These are phyloP conservation scores for Athalia circularis DNA, from an alignment of 2,888 invertebrate species.

Conservation along the genomic window DNA sequence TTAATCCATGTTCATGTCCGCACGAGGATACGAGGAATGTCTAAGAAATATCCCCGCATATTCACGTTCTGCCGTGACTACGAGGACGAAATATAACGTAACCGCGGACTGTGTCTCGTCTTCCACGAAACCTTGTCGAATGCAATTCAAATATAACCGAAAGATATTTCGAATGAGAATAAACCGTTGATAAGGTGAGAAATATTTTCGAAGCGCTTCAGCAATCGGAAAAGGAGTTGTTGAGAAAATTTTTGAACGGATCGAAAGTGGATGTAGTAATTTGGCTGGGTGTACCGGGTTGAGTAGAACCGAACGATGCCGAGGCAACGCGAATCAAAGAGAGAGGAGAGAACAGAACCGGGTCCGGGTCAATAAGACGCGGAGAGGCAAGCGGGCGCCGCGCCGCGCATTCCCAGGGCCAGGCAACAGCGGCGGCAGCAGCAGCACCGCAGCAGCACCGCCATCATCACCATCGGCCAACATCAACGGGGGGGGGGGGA, in stretches of 20 bases:
- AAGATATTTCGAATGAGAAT: not conserved
- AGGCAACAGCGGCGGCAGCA: conserved; percentile 60
- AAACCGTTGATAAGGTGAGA: not conserved
- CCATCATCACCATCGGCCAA: conserved; percentile 44
- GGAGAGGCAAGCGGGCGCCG: conserved; percentile 64
- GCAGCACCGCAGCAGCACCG: conserved; percentile 57
- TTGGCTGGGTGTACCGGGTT: conserved; percentile 50
- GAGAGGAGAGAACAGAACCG: conserved; percentile 70
- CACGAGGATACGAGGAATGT: no score
- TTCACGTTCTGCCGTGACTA: no score
- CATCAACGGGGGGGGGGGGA: conserved; percentile 51
- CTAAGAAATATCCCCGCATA: no score
- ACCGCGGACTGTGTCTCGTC: no score
- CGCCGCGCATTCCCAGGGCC: conserved; percentile 72
- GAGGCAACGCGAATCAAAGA: conserved; percentile 62
- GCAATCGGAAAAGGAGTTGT: no score
- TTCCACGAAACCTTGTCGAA: not conserved
- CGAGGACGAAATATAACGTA: no score
- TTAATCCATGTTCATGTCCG: no score
- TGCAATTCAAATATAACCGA: not conserved
- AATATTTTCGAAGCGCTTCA: conserved; percentile 13
- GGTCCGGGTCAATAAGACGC: conserved; percentile 74
- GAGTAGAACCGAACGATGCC: conserved; percentile 56
- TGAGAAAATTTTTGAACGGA: conserved; percentile 7
- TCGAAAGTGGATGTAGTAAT: conserved; percentile 22